A percentile compares a stretch with the other conserved stretches of the same genome.
Conservation (phyloP, 2,888 invertebrate species). For the Minunthozetes semirufus region DNA sequence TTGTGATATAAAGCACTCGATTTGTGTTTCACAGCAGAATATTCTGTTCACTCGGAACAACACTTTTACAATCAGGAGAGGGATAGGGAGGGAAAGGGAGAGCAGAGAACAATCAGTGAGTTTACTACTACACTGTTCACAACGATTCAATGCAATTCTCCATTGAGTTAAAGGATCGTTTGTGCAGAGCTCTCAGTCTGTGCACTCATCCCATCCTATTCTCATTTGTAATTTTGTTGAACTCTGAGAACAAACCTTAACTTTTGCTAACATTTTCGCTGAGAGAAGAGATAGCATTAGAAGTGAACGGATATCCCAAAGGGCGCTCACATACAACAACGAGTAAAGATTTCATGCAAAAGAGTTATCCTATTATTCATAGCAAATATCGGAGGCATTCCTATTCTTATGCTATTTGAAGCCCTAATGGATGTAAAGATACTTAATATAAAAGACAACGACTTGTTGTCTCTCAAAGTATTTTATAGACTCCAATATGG, state of each 20-base stretch:
- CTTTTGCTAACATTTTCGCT: not conserved
- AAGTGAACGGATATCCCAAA: constrained; percentile 6
- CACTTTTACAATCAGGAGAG: too few relatives aligned
- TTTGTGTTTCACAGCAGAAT: too few relatives aligned
- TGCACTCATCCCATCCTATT: constrained; percentile 8
- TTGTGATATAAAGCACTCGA: too few relatives aligned
- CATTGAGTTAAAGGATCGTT: not conserved
- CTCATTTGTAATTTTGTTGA: constrained; percentile 16
- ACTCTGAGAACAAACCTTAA: not conserved
- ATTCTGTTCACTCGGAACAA: too few relatives aligned
- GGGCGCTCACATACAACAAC: not conserved
- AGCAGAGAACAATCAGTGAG: too few relatives aligned
- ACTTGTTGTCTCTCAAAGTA: not conserved
- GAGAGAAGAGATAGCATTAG: not conserved
- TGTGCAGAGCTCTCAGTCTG: not conserved
- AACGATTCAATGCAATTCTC: not conserved
- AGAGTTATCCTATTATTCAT: not conserved
- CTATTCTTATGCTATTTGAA: not conserved
- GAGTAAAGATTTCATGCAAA: not conserved
- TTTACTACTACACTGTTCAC: too few relatives aligned
- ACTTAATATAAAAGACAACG: not conserved
- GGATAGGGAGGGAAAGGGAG: too few relatives aligned
- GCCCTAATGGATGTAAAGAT: not conserved
- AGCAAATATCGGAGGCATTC: not conserved
- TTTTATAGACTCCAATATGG: not conserved